A percentile compares a stretch with the other conserved stretches of the same genome.
Conservation (phyloP, 2,888 invertebrate genomes). For the Eupithecia dodoneata region DNA sequence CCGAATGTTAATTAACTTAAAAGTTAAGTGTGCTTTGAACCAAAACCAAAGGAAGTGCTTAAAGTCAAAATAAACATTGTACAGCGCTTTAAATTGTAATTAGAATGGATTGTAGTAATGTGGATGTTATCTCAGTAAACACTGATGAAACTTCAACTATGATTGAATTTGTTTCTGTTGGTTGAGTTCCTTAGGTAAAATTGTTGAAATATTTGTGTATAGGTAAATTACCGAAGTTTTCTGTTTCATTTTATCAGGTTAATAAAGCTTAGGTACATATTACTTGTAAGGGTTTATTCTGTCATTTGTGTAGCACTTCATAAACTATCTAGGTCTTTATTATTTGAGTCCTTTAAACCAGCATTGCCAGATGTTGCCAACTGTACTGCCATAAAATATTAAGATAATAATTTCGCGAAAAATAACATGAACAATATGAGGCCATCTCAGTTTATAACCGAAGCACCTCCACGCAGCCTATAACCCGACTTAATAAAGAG, state of each 20-base stretch:
- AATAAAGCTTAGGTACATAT: not conserved
- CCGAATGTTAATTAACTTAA: constrained; percentile 50
- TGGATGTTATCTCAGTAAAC: constrained; percentile 27
- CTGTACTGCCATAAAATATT: constrained; percentile 13
- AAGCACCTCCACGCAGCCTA: constrained; percentile 40
- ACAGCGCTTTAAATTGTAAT: constrained; percentile 44
- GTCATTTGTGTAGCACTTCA: not conserved
- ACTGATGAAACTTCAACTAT: constrained; percentile 5
- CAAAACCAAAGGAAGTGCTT: constrained; percentile 43
- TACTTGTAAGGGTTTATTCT: not conserved
- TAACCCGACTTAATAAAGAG: constrained; percentile 47
- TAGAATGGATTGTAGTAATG: constrained; percentile 41
- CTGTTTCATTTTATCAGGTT: not conserved
- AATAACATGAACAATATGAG: constrained; percentile 35
- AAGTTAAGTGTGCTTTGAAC: constrained; percentile 47
- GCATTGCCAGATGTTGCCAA: constrained; percentile 1
- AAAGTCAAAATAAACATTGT: constrained; percentile 38
- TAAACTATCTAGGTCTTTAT: not conserved
- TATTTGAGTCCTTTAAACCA: not conserved
- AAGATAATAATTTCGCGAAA: constrained; percentile 26
- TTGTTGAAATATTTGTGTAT: not conserved
- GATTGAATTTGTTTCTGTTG: constrained; percentile 1
- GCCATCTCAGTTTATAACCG: constrained; percentile 41
- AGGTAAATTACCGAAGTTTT: not conserved
- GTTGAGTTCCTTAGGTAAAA: not conserved